Percentiles rank a stretch among this genome's conserved stretches.
These are phyloP conservation scores for Conchocele bisecta DNA, from an alignment of 2,888 invertebrate genomes.

Conservation along the genomic window DNA sequence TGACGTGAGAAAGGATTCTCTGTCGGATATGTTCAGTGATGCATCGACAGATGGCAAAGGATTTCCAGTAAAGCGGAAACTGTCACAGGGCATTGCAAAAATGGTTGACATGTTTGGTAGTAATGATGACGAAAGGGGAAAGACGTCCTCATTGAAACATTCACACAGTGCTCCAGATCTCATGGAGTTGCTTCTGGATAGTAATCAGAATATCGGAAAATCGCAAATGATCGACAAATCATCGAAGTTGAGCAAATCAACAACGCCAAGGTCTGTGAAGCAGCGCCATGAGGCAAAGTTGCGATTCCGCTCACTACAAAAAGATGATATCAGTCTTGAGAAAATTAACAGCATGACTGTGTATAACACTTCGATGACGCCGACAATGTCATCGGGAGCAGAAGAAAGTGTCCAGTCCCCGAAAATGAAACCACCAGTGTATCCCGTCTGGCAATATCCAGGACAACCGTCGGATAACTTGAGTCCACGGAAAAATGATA, in stretches of 20 bases:
- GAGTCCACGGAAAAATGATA: slow-evolving; percentile 28
- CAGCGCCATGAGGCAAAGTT: slow-evolving; percentile 62
- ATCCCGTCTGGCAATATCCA: slow-evolving; percentile 61
- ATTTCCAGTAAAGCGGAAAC: slow-evolving; percentile 49
- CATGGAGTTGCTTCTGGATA: slow-evolving; percentile 52
- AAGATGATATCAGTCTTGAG: slow-evolving; percentile 36
- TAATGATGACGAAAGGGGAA: slow-evolving; percentile 70
- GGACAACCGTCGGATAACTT: slow-evolving; percentile 26
- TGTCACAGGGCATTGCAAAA: slow-evolving; percentile 70
- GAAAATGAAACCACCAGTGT: slow-evolving; percentile 63
- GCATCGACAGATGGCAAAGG: slow-evolving; percentile 49
- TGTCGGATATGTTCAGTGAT: slow-evolving; percentile 55
- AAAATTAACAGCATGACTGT: slow-evolving; percentile 3
- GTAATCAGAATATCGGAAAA: slow-evolving; percentile 5
- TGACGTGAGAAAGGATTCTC: slow-evolving; percentile 23
- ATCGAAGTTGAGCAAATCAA: slow-evolving; percentile 28
- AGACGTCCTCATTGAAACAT: slow-evolving; percentile 58
- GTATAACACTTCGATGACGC: not conserved
- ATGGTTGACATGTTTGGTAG: slow-evolving; percentile 74
- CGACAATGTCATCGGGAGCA: slow-evolving; percentile 23
- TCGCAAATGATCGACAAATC: slow-evolving; percentile 37
- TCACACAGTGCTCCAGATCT: slow-evolving; percentile 78
- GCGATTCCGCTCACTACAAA: slow-evolving; percentile 47
- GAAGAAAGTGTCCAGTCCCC: slow-evolving; percentile 51
- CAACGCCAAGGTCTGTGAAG: slow-evolving; percentile 67